Evolutionary conservation across 92 coral and sea anemone genomes (phyloP).

Genomic region (Pocillopora grandis): DNA sequence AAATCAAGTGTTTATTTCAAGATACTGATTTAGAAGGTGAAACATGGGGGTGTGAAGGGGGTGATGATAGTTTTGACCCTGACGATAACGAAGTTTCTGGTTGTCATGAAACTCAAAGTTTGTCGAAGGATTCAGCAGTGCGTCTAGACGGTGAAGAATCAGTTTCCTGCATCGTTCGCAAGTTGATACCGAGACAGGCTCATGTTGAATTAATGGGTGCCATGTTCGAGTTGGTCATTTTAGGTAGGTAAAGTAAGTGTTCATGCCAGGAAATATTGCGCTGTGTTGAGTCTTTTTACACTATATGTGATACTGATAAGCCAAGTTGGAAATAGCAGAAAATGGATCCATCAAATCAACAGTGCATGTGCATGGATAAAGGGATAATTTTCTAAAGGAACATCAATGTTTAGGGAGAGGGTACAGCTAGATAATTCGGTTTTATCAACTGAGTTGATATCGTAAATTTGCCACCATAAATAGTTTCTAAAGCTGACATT

Average conservation of each 20-base stretch:
- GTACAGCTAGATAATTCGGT: too few relatives aligned
- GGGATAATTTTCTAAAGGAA: too few relatives aligned
- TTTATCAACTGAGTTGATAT: too few relatives aligned
- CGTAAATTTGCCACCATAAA: too few relatives aligned
- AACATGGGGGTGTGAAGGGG: background rate
- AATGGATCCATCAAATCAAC: too few relatives aligned
- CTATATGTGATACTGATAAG: too few relatives aligned
- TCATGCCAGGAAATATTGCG: too few relatives aligned
- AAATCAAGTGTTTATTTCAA: background rate
- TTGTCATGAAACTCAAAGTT: background rate
- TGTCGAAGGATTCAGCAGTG: background rate
- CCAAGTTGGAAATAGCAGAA: too few relatives aligned
- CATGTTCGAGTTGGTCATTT: constrained; percentile 68
- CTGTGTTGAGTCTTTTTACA: too few relatives aligned
- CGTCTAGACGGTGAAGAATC: constrained; percentile 1
- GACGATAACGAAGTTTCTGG: background rate
- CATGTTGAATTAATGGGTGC: constrained; percentile 37
- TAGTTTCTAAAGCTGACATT: too few relatives aligned
- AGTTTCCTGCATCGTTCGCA: constrained; percentile 63
- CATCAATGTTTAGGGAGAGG: too few relatives aligned
- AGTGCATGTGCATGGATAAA: too few relatives aligned
- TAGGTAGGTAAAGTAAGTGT: constrained; percentile 37
- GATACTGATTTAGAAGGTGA: background rate
- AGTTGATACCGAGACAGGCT: constrained; percentile 75
- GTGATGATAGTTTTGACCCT: background rate